Evolutionary conservation across 2,888 invertebrate genomes (phyloP).

Genomic region (Clepsis dumicolana): DNA sequence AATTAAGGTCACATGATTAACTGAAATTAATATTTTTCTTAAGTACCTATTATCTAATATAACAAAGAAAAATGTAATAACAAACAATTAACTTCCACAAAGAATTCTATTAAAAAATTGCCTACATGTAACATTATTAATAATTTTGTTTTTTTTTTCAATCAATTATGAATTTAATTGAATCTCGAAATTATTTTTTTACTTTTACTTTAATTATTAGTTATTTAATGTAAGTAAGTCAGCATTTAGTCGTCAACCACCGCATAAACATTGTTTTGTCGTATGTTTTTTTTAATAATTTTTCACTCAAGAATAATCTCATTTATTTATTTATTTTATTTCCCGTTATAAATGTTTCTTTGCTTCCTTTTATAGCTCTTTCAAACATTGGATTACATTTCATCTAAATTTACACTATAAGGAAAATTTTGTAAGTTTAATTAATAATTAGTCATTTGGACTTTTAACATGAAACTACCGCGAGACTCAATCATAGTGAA

Average conservation of each 20-base stretch:
- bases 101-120: neutral
- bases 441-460: no score
- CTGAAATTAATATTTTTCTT: slow-evolving; percentile 12
- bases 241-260: slow-evolving; percentile 53
- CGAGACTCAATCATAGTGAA: no score
- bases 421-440: no score
- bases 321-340: slow-evolving; percentile 58
- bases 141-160: slow-evolving; percentile 13
- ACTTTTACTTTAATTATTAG: slow-evolving; percentile 43
- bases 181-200: slow-evolving; percentile 46
- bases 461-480: no score
- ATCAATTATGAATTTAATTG: slow-evolving; percentile 45
- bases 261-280: slow-evolving; percentile 47
- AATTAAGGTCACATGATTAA: slow-evolving; percentile 36
- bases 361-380: no score
- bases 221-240: slow-evolving; percentile 45
- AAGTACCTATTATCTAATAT: slow-evolving; percentile 3
- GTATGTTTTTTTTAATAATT: slow-evolving; percentile 47
- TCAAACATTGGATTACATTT: no score
- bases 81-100: neutral
- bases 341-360: slow-evolving; percentile 50
- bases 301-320: slow-evolving; percentile 73
- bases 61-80: slow-evolving; percentile 4
- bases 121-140: neutral
- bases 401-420: no score